Percentiles rank a stretch among this genome's conserved stretches.
phyloP scores from a whole-genome alignment of 2,113 vertebrate species.

The Fregata magnificens region DNA sequence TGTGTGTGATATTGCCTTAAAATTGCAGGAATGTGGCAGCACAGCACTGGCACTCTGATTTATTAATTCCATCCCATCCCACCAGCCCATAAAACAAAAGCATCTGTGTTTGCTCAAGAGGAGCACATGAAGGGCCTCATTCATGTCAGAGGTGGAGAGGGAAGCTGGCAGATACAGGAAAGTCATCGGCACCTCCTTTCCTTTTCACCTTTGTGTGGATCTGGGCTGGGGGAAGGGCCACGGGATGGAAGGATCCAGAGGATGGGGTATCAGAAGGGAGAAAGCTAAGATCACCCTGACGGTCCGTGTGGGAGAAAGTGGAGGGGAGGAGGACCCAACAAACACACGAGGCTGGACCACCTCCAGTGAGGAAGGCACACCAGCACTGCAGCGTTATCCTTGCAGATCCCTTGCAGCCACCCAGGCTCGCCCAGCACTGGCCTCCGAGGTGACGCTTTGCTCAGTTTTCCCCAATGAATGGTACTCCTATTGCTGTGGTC shows the following conservation, averaged over 20 bases:
- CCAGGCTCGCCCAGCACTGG: background rate
- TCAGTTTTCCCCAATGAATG: fast-evolving
- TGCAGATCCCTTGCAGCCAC: background rate
- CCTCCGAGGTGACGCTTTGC: background rate
- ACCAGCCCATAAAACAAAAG: constrained; percentile 69
- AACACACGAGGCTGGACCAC: background rate
- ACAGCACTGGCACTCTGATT: constrained; percentile 56
- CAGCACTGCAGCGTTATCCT: background rate
- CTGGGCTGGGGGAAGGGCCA: background rate
- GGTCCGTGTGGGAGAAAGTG: background rate
- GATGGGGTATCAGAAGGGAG: background rate
- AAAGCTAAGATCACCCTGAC: background rate
- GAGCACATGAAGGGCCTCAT: constrained; percentile 68
- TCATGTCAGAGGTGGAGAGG: constrained; percentile 62
- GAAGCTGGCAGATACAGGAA: constrained; percentile 59
- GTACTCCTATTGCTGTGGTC: background rate
- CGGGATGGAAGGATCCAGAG: background rate
- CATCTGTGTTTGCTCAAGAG: constrained; percentile 70
- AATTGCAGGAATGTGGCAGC: constrained; percentile 66
- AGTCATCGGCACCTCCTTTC: constrained; percentile 32
- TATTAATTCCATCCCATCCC: constrained; percentile 68
- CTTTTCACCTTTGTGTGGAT: constrained; percentile 63
- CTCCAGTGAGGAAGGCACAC: background rate
- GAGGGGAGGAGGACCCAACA: background rate
- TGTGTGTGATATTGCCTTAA: constrained; percentile 59